Evolutionary conservation across 2,797 vertebrate genomes (phyloP).

Genomic region (Apodemus agrarius): DNA sequence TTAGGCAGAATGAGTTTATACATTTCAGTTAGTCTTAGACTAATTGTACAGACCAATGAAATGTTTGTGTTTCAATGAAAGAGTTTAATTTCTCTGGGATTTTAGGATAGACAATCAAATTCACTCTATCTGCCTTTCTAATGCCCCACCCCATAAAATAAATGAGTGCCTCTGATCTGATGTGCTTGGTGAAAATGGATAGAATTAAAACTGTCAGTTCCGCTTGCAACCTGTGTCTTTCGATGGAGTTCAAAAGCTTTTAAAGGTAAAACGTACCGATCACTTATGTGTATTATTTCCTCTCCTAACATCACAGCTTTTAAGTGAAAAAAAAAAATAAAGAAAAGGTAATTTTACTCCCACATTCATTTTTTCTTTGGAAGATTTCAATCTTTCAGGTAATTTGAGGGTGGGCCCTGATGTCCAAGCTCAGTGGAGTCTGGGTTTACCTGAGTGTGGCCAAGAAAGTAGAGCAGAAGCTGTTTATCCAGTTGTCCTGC

Average conservation of each 20-base stretch:
- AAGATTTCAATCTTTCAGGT: conserved; percentile 61
- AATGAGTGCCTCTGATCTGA: conserved; percentile 69
- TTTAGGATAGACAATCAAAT: conserved; percentile 37
- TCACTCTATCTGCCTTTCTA: conserved; percentile 35
- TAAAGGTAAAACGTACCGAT: conserved; percentile 69
- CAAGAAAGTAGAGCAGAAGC: neutral
- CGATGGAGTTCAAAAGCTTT: conserved; percentile 75
- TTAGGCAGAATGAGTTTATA: conserved; percentile 62
- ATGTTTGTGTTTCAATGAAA: conserved; percentile 44
- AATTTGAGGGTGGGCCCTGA: conserved; percentile 53
- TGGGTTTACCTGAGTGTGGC: neutral
- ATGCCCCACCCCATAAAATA: conserved; percentile 58
- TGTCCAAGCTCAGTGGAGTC: neutral
- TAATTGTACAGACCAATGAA: neutral
- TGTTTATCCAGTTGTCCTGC: neutral
- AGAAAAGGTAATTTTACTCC: conserved; percentile 58
- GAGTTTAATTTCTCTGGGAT: conserved; percentile 52
- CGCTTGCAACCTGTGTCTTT: conserved; percentile 71
- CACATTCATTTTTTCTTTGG: conserved; percentile 62
- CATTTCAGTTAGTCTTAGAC: conserved; percentile 60
- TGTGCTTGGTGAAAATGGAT: conserved; percentile 74
- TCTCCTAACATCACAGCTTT: conserved; percentile 68
- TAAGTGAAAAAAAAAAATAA: conserved; percentile 59
- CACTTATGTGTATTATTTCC: conserved; percentile 75
- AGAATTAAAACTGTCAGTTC: conserved; percentile 72